Evolutionary conservation across 1,140 invertebrate genomes (phyloP).

Genomic region (Trypoxylus dichotomus): DNA sequence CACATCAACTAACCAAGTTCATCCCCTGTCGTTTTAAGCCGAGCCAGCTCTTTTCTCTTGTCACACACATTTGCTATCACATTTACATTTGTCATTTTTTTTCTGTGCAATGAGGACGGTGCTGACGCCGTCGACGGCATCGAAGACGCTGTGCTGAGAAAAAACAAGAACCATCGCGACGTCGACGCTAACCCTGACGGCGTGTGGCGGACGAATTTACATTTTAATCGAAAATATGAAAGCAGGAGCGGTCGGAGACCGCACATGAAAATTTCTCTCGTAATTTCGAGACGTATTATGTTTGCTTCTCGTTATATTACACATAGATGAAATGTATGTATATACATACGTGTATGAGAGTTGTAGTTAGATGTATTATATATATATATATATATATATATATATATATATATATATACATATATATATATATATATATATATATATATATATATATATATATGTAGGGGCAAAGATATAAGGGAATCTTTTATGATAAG

Average conservation of each 20-base stretch:
- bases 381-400: too few relatives aligned
- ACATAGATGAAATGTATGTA: neutral
- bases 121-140: neutral
- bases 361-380: too few relatives aligned
- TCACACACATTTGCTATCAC: neutral
- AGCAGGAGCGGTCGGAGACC: neutral
- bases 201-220: neutral
- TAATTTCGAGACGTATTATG: slow-evolving; percentile 13
- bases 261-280: neutral
- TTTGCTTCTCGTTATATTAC: neutral
- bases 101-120: neutral
- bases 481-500: too few relatives aligned
- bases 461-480: too few relatives aligned
- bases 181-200: neutral
- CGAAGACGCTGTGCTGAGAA: neutral
- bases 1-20: neutral
- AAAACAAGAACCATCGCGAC: neutral
- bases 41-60: neutral
- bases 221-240: slow-evolving; percentile 26
- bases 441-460: too few relatives aligned
- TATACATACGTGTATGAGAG: neutral
- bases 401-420: too few relatives aligned
- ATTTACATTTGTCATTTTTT: slow-evolving; percentile 26
- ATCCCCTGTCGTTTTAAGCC: neutral
- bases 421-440: too few relatives aligned